phyloP scores from a whole-genome alignment of 2,888 invertebrate genomes.

The Athalia circularis region DNA sequence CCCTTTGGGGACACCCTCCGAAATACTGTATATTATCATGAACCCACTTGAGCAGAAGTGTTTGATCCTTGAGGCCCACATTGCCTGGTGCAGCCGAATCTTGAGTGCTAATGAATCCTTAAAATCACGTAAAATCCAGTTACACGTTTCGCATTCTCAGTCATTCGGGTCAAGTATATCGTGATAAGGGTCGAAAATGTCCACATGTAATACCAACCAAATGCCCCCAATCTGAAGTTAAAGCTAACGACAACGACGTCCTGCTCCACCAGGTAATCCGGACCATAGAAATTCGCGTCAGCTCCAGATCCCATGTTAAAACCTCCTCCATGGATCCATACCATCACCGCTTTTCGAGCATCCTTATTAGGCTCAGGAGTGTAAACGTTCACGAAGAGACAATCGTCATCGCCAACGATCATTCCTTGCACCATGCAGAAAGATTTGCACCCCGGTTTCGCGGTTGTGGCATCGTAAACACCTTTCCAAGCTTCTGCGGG shows the following conservation, averaged over 20 bases:
- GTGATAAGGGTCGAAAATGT: too few species aligned
- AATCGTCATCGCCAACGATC: conserved; percentile 66
- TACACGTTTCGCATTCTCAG: not conserved
- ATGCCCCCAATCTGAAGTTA: conserved; percentile 55
- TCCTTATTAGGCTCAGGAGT: conserved; percentile 60
- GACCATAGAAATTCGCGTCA: conserved; percentile 60
- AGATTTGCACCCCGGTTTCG: conserved; percentile 62
- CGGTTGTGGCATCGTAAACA: conserved; percentile 64
- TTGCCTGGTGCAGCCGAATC: conserved; percentile 29
- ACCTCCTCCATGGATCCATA: conserved; percentile 64
- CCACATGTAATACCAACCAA: conserved; percentile 15
- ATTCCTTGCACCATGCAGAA: conserved; percentile 61
- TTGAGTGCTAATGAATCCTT: conserved; percentile 37
- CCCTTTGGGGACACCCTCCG: conserved; percentile 64
- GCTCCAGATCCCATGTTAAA: conserved; percentile 21
- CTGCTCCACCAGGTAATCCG: conserved; percentile 66
- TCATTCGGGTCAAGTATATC: not conserved
- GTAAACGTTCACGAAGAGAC: conserved; percentile 52
- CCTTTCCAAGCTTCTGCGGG: conserved; percentile 66
- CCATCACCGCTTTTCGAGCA: conserved; percentile 65
- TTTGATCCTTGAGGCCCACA: conserved; percentile 63
- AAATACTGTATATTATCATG: conserved; percentile 67
- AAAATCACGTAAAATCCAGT: not conserved
- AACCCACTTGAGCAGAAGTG: conserved; percentile 68
- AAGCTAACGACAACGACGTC: conserved; percentile 68